These are phyloP conservation scores for Tyria jacobaeae DNA, from an alignment of 2,888 invertebrate genomes.

Conservation along the genomic window DNA sequence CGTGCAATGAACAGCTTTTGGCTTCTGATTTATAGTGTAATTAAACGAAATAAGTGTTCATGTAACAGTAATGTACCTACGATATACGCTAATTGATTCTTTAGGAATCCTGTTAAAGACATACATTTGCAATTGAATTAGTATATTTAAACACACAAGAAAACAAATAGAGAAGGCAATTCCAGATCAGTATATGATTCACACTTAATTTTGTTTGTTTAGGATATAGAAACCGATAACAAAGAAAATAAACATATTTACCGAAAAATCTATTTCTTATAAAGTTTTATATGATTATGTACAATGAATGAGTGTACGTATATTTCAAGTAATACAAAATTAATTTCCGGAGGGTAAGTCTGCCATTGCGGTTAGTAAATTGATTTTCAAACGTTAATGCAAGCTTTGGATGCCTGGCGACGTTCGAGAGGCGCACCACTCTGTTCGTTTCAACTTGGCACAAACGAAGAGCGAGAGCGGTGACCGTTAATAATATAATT, in stretches of 20 bases:
- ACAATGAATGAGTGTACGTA: too few species aligned
- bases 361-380: slow-evolving; percentile 48
- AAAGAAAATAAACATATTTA: too few species aligned
- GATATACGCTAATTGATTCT: slow-evolving; percentile 30
- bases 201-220: too few species aligned
- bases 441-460: slow-evolving; percentile 3
- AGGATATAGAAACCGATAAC: too few species aligned
- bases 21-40: slow-evolving; percentile 44
- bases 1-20: slow-evolving; percentile 37
- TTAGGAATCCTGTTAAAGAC: slow-evolving; percentile 1
- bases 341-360: slow-evolving; percentile 39
- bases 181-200: too few species aligned
- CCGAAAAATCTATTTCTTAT: too few species aligned
- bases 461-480: slow-evolving; percentile 30
- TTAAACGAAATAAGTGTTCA: slow-evolving; percentile 44
- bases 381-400: slow-evolving; percentile 59
- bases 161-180: too few species aligned
- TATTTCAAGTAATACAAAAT: too few species aligned
- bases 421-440: slow-evolving; percentile 14
- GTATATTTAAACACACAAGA: too few species aligned
- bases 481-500: slow-evolving; percentile 29
- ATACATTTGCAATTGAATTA: too few species aligned
- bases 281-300: too few species aligned
- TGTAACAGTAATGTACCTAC: slow-evolving; percentile 26
- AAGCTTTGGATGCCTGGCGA: slow-evolving; percentile 26